Conservation (phyloP, 2,888 invertebrate genomes). For the Baccha elongata region DNA sequence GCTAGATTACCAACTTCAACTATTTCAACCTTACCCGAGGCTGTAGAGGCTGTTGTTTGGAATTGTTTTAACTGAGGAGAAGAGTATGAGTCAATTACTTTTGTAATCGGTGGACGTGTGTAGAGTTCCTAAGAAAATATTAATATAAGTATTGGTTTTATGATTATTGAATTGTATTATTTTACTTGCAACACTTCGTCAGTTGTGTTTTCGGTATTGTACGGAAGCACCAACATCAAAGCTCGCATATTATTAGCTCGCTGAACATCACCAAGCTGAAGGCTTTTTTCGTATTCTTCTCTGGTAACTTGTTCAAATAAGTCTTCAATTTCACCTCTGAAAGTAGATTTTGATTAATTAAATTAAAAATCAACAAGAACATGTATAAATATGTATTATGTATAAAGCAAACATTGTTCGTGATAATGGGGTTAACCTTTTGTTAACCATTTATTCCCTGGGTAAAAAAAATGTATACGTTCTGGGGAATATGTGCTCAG, state of each 20-base stretch:
- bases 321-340: conserved; percentile 82
- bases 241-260: conserved; percentile 82
- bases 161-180: background rate
- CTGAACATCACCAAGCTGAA: conserved; percentile 80
- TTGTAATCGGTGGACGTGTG: conserved; percentile 81
- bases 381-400: too few species aligned
- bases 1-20: conserved; percentile 78
- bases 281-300: conserved; percentile 81
- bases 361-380: too few species aligned
- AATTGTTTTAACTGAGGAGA: conserved; percentile 79
- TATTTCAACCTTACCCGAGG: conserved; percentile 77
- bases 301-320: conserved; percentile 82
- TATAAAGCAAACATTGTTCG: too few species aligned
- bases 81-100: conserved; percentile 79
- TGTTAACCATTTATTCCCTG: too few species aligned
- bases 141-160: background rate
- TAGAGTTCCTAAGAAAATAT: conserved; percentile 78
- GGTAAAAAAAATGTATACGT: too few species aligned
- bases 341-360: conserved; percentile 28
- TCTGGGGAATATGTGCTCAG: too few species aligned
- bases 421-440: too few species aligned
- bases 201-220: conserved; percentile 81
- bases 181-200: conserved; percentile 80
- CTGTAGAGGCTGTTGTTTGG: conserved; percentile 77
- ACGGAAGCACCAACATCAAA: conserved; percentile 81